These are phyloP conservation scores for Pristionchus exspectatus DNA, from an alignment of 2,888 invertebrate genomes.

Conservation along the genomic window DNA sequence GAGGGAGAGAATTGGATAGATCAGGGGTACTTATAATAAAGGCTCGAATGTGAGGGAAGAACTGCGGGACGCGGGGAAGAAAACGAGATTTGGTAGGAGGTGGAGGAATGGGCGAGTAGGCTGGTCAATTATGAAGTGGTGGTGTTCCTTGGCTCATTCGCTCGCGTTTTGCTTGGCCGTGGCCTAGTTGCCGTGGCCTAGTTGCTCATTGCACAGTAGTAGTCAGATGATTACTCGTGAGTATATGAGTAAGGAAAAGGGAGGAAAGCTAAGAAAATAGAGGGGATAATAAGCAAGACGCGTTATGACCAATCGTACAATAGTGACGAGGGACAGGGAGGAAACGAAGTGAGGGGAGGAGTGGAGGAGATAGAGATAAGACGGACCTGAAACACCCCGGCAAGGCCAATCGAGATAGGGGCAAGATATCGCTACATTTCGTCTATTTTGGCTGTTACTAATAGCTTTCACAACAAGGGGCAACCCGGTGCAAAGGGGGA, in stretches of 20 bases:
- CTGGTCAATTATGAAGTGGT: slow-evolving; percentile 46
- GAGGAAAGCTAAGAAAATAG: not conserved
- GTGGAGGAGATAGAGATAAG: not conserved
- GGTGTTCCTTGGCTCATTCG: not conserved
- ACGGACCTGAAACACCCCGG: slow-evolving; percentile 1
- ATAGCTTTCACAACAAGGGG: not conserved
- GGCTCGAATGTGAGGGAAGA: not conserved
- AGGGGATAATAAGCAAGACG: not conserved
- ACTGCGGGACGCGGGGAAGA: not conserved
- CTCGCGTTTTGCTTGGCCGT: slow-evolving; percentile 13
- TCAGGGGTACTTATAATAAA: slow-evolving; percentile 47
- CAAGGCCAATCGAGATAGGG: slow-evolving; percentile 30
- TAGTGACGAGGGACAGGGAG: slow-evolving; percentile 13
- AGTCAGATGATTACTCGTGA: not conserved
- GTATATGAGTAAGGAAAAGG: not conserved
- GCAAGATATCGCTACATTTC: not conserved
- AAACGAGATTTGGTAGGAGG: slow-evolving; percentile 14
- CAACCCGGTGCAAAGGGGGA: not conserved
- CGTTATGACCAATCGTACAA: slow-evolving; percentile 23
- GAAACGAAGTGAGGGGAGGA: not conserved
- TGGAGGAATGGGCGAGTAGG: not conserved
- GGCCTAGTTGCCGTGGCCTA: slow-evolving; percentile 38
- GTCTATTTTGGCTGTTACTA: not conserved
- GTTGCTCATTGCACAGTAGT: not conserved
- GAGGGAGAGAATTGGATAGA: slow-evolving; percentile 14